Conservation (phyloP, 1,140 invertebrate species). For the Cherax quadricarinatus region DNA sequence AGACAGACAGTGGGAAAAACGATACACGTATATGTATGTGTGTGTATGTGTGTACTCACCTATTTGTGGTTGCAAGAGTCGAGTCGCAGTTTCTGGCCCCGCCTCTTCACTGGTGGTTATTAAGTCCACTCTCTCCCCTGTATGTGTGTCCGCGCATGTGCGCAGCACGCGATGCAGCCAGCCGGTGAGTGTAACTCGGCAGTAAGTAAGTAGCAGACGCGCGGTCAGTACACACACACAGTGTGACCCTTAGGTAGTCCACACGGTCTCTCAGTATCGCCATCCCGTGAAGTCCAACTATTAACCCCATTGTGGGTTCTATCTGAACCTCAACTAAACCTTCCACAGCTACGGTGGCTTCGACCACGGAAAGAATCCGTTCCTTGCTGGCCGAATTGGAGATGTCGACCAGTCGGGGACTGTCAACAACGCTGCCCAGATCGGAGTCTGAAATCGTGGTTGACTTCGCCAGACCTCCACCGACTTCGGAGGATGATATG, state of each 20-base stretch:
- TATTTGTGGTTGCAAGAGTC: neutral
- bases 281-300: neutral
- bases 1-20: too few species aligned
- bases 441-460: slow-evolving; percentile 65
- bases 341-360: slow-evolving; percentile 28
- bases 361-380: slow-evolving; percentile 41
- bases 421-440: slow-evolving; percentile 51
- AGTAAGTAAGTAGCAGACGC: slow-evolving; percentile 40
- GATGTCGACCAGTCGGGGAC: slow-evolving; percentile 33
- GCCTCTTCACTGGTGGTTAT: too few species aligned
- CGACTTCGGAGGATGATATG: slow-evolving; percentile 59
- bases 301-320: neutral
- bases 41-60: neutral
- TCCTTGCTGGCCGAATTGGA: slow-evolving; percentile 59
- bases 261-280: neutral
- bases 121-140: too few species aligned
- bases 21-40: neutral
- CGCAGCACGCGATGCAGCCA: neutral
- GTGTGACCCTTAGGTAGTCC: neutral
- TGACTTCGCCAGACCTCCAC: slow-evolving; percentile 47
- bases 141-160: neutral
- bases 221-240: slow-evolving; percentile 15
- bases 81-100: too few species aligned
- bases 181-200: slow-evolving; percentile 36
- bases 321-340: neutral